Base-by-base conservation (phyloP, 2,888 invertebrate genomes). In the Anagyrus pseudococci region DNA sequence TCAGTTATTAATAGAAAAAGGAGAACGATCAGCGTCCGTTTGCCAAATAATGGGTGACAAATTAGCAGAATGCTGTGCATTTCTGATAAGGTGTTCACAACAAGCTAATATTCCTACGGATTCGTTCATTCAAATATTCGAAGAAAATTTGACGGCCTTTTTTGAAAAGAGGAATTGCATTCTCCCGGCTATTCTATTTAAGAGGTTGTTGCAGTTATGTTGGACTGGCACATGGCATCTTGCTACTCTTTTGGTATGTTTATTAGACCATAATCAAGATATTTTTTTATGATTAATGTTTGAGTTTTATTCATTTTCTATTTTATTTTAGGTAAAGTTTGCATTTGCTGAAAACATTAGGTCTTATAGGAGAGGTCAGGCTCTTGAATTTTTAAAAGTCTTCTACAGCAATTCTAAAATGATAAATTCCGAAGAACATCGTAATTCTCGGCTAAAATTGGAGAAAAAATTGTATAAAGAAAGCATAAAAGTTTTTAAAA, bases 31-130 rank as follows among this genome's bases (percentile, higher is more conserved):
- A 1, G 84, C 87, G 46, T 84, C 88, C 52, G 79, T 89, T 66
- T 86, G 85, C 67, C 87, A 89, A 78, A 88, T 89, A 68, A 84
- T 90, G 80, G 87, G 86, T 1, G 87, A 87, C 68, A 84, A 88
- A 60, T 83, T 89, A 13, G 84, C 88, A 0, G 85, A 85, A 68
- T 87, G 88, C 73, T 86, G 87, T 17, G 84, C 85, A 19, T 89
- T 89, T 70, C 83, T 89, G 29, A 85, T 89, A 17, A 82, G 85
- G 69, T 88, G 88, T 74, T 84, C 86, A 0, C 84, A 86, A 71
- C 85, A 85, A 70, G 77, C 78, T 0, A 67, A 70, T 4, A 52
- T 71, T 33, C 62, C 78, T 0, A 66, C 75, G 1, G 80, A 82
- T 15, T 78, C 81, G 0, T 74, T 88, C 22, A 71, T 82, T 2